Percentiles rank a stretch among this genome's conserved stretches.
phyloP scores from a whole-genome alignment of 2,888 invertebrate genomes.

The Hypolimnas misippus region DNA sequence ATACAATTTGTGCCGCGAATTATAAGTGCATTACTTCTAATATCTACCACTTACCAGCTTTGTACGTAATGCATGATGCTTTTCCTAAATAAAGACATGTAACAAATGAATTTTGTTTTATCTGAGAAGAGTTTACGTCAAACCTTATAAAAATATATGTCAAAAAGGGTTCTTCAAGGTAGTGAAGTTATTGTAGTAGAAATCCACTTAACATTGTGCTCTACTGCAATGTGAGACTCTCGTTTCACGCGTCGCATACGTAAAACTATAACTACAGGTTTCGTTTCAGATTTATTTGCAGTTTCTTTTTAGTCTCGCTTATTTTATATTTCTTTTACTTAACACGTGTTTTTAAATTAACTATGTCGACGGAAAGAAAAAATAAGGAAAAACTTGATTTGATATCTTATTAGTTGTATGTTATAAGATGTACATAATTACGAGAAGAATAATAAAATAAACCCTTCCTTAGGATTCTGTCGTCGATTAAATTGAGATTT shows the following conservation, averaged over 20 bases:
- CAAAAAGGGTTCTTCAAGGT: constrained; percentile 39
- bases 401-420: background rate
- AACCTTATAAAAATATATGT: constrained; percentile 37
- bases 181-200: constrained; percentile 37
- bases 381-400: too few species aligned
- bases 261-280: constrained; percentile 15
- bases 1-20: background rate
- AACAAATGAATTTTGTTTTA: constrained; percentile 48
- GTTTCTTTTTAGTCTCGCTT: constrained; percentile 4
- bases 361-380: too few species aligned
- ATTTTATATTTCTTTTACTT: background rate
- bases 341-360: background rate
- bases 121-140: constrained; percentile 35
- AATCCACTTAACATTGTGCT: constrained; percentile 41
- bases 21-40: constrained; percentile 21
- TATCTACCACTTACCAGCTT: constrained; percentile 88
- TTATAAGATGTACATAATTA: too few species aligned
- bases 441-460: too few species aligned
- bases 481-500: too few species aligned
- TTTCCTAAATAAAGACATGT: constrained; percentile 85
- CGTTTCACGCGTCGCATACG: constrained; percentile 23
- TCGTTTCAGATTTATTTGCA: background rate
- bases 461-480: too few species aligned
- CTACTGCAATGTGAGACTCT: constrained; percentile 39
- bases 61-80: constrained; percentile 93